Conservation (phyloP, 2,113 vertebrate species). For the Castor canadensis region DNA sequence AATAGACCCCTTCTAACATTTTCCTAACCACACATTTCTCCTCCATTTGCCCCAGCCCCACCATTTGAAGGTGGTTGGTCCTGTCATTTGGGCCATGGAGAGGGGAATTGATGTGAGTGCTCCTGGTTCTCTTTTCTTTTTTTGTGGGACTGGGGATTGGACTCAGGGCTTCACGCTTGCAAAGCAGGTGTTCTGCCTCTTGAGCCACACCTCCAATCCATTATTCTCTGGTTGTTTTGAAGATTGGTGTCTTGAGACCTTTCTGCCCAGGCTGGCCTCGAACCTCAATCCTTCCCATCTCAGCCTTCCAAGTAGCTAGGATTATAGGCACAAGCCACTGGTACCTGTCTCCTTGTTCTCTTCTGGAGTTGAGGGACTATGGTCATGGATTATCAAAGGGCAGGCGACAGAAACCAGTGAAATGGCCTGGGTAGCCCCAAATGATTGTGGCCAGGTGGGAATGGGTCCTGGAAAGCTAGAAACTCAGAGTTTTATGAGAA, state of each 20-base stretch:
- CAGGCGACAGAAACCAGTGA: not conserved
- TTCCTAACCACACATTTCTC: slow-evolving; percentile 2
- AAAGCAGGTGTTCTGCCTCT: too few relatives aligned
- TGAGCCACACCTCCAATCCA: too few relatives aligned
- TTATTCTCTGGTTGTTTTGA: too few relatives aligned
- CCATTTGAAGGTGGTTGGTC: not conserved
- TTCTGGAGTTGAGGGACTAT: not conserved
- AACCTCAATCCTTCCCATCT: too few relatives aligned
- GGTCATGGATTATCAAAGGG: not conserved
- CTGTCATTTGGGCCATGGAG: not conserved
- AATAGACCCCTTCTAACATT: too few relatives aligned
- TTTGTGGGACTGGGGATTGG: too few relatives aligned
- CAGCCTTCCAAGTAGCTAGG: too few relatives aligned
- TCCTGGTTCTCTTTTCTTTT: too few relatives aligned
- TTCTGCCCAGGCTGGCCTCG: too few relatives aligned
- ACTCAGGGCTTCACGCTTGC: too few relatives aligned
- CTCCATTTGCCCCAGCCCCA: not conserved
- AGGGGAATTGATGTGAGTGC: not conserved
- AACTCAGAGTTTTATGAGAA: not conserved
- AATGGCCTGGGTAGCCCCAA: not conserved
- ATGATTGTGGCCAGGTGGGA: not conserved
- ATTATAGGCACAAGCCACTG: too few relatives aligned
- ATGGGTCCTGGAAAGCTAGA: not conserved
- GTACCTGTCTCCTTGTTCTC: not conserved
- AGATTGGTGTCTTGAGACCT: too few relatives aligned